Evolutionary conservation across 2,888 invertebrate genomes (phyloP), one percentile per base, ranked within the genome.

Genomic region (Thyatira batis): DNA sequence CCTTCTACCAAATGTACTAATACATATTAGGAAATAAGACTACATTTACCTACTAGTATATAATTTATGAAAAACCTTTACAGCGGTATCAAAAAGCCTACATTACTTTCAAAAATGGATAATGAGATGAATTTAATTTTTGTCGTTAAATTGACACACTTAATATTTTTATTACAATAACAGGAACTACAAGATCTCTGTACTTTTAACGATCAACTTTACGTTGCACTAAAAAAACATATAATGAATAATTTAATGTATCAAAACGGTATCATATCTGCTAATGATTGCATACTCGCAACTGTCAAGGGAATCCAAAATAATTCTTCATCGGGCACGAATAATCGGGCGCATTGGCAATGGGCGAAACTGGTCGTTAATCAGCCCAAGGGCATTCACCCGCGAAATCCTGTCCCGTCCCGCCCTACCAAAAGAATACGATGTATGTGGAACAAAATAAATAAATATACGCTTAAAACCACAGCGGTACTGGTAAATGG

Each of bases 281-380:
- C 49, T 43, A 44, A 44, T 55, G 58, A 60, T 62, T 60, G 55
- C 55, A 57, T 46, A 57, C 55, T 52, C 49, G 51, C 54, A 57
- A 50, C 53, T 54, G 57, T 57, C 61, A 27, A 55, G 55, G 52
- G 52, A 57, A 52, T 56, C 48, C 21, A 53, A 33, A 54, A 68
- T 68, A 64, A 64, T 65, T 66, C 61, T 46, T 27, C 30, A 28
- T 25, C 27, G n/a, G 25, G 39, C 44, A 25, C 45, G 17, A 39
- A 39, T 39, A 39, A 39, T 39, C 39, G 39, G 39, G 39, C 39
- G 39, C 39, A 55, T 64, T 52, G 61, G 58, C 58, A 59, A 56
- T 57, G 51, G 58, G 39, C 21, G 44, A 51, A 55, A 69, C 69
- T 61, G 61, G 67, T 69, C 59, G 50, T 50, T 62, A 57, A 62